Conservation (phyloP, 2,113 vertebrate genomes). For the Dipodomys merriami region DNA sequence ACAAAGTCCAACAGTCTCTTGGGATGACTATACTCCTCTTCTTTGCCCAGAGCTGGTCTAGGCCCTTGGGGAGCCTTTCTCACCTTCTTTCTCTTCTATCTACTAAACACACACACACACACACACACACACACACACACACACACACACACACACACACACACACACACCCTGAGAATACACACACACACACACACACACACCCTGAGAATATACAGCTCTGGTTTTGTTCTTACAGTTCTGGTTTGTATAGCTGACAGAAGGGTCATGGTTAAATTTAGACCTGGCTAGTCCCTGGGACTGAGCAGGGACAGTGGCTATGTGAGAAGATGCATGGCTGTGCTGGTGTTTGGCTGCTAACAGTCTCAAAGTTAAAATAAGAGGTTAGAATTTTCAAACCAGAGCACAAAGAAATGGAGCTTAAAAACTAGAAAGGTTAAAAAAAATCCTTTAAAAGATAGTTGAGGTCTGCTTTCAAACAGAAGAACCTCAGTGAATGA, state of each 20-base stretch:
- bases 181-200: background rate
- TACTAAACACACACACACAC: background rate
- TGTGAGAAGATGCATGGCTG: background rate
- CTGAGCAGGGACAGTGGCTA: conserved; percentile 42
- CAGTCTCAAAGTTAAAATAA: conserved; percentile 57
- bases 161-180: conserved; percentile 19
- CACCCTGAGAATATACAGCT: conserved; percentile 17
- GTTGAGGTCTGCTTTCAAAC: conserved; percentile 14
- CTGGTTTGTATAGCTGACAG: conserved; percentile 37
- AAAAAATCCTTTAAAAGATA: background rate
- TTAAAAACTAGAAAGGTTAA: conserved; percentile 11
- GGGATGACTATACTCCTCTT: background rate
- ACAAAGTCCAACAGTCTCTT: background rate
- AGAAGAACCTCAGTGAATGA: conserved; percentile 43
- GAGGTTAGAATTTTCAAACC: conserved; percentile 23
- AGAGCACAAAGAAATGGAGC: conserved; percentile 30
- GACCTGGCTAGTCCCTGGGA: conserved; percentile 64
- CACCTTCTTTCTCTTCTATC: background rate
- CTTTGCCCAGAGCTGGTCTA: background rate
- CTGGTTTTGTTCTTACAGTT: conserved; percentile 41
- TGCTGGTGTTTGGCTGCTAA: background rate
- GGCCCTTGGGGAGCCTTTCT: background rate
- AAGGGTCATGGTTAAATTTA: conserved; percentile 78
- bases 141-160: too few relatives aligned
- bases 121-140: background rate